Evolutionary conservation across 2,797 vertebrate genomes (phyloP), one percentile per base, ranked within the genome.

Genomic region (Caiman crocodilus): DNA sequence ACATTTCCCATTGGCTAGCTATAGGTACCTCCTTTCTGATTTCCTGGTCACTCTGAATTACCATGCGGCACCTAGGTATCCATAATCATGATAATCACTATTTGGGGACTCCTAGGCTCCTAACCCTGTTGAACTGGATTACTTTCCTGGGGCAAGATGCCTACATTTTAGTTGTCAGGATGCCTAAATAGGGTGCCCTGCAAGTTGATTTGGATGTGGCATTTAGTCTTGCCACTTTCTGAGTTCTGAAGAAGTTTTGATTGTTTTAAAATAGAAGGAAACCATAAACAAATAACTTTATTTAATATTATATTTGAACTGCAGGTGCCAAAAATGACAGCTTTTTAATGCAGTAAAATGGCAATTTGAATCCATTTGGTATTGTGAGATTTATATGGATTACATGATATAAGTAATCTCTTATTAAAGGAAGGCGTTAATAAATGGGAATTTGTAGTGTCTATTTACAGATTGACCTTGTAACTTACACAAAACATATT

Each of bases 261-360:
- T 63, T 58, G 13, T 32, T 87, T 94, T 76, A 89, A 85, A 69
- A 65, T 7, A 85, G 63, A 94, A 91, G 30, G 4, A 3, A 5
- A 17, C 14, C 2, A 0, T 58, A 67, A 82, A 2, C 35, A 60
- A 16, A 28, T n/a, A n/a, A 42, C 3, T 63, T 80, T 42, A 79
- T 26, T 55, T 30, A 63, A 59, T 23, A 4, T 63, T 85, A 26
- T 93, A 25, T 69, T 82, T 82, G 59, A 35, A 21, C 79, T 88
- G n/a, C 18, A 82, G 30, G 23, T 28, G 32, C 91, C 75, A 67
- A 76, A 74, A 87, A 30, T 57, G 56, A n/a, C 28, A 30, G 59
- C 82, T 60, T 86, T 18, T 14, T 32, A 21, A 60, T 86, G 56
- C 50, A 88, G 30, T 55, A 69, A 79, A 84, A 85, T 63, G 1